A percentile compares a stretch with the other conserved stretches of the same genome.
Conservation (phyloP, 1,140 invertebrate genomes). For the Diorhabda carinulata region DNA sequence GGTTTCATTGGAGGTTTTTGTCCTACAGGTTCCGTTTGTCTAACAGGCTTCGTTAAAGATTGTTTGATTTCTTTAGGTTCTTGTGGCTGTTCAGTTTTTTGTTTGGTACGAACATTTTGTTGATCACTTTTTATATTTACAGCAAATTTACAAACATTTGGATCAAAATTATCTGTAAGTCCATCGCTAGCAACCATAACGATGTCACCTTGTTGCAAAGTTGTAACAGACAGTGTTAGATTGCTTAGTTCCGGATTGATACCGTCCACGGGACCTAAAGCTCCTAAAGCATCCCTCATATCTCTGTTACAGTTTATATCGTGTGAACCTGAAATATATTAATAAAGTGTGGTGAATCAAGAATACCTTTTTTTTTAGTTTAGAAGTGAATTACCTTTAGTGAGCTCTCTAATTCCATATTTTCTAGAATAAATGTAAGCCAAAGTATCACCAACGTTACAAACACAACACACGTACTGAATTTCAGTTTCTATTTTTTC, state of each 20-base stretch:
- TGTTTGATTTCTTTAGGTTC: slow-evolving; percentile 11
- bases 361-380: background rate
- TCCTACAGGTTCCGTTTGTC: slow-evolving; percentile 3
- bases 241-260: slow-evolving; percentile 79
- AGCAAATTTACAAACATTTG: slow-evolving; percentile 91
- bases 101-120: slow-evolving; percentile 9
- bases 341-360: background rate
- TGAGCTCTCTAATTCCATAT: slow-evolving; percentile 69
- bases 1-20: slow-evolving; percentile 39
- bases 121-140: slow-evolving; percentile 47
- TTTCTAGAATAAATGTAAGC: slow-evolving; percentile 82
- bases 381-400: slow-evolving; percentile 53
- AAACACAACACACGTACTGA: slow-evolving; percentile 79
- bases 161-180: slow-evolving; percentile 92
- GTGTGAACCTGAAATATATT: slow-evolving; percentile 66
- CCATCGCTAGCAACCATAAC: slow-evolving; percentile 89
- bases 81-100: slow-evolving; percentile 11
- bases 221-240: slow-evolving; percentile 84
- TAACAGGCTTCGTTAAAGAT: background rate
- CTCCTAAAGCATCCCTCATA: slow-evolving; percentile 88
- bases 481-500: slow-evolving; percentile 28
- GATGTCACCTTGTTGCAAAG: slow-evolving; percentile 78
- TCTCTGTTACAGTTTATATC: slow-evolving; percentile 84
- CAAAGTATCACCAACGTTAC: slow-evolving; percentile 88
- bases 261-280: slow-evolving; percentile 84